These are phyloP conservation scores for Dasysyrphus tricinctus DNA, from an alignment of 2,888 invertebrate genomes.

Conservation along the genomic window DNA sequence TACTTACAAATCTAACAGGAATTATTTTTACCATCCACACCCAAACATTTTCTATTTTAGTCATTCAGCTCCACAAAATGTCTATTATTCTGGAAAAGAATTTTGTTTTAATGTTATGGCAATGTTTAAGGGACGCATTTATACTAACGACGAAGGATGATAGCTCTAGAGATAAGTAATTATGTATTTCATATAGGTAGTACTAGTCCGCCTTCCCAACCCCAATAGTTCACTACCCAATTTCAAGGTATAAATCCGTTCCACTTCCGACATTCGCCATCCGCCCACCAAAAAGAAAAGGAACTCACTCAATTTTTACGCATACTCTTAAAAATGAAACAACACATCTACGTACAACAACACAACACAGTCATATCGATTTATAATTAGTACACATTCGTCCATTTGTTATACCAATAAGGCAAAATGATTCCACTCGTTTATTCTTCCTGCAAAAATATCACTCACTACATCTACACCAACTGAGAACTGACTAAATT, in stretches of 20 bases:
- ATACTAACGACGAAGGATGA: not conserved
- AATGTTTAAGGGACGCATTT: not conserved
- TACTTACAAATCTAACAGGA: not conserved
- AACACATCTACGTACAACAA: slow-evolving; percentile 9
- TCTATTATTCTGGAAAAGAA: too few relatives aligned
- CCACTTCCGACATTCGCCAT: not conserved
- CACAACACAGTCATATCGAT: slow-evolving; percentile 61
- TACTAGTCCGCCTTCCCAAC: not conserved
- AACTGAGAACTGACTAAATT: slow-evolving; percentile 4
- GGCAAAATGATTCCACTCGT: slow-evolving; percentile 12
- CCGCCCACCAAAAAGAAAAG: slow-evolving; percentile 27
- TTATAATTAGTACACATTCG: slow-evolving; percentile 63
- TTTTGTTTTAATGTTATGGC: too few relatives aligned
- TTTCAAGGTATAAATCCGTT: not conserved
- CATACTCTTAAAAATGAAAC: slow-evolving; percentile 12
- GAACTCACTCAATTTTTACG: slow-evolving; percentile 48
- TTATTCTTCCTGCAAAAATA: slow-evolving; percentile 9
- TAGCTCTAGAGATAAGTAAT: not conserved
- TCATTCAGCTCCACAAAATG: too few relatives aligned
- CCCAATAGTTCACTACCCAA: not conserved
- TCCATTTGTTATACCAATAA: slow-evolving; percentile 50
- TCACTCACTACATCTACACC: not conserved
- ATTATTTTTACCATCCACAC: not conserved
- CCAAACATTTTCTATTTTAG: not conserved
- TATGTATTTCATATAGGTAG: not conserved